Conservation (phyloP, 2,888 invertebrate species). For the Coelinius sp. region DNA sequence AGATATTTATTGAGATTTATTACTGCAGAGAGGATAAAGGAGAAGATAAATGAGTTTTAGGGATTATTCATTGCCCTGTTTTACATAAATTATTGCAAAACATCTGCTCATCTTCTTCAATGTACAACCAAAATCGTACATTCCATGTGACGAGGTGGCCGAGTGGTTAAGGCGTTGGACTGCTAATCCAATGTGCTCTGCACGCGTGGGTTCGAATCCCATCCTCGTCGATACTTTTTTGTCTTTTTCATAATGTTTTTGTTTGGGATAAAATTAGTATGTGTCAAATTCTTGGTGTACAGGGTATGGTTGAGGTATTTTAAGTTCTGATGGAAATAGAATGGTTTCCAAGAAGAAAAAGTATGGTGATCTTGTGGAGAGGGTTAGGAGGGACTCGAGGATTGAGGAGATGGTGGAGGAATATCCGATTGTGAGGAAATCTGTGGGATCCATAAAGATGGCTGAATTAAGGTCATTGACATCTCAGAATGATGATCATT, state of each 20-base stretch:
- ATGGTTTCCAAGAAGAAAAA: conserved; percentile 40
- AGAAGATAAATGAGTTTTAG: not conserved
- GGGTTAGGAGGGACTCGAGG: not conserved
- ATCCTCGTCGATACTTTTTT: conserved; percentile 66
- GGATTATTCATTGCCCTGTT: not conserved
- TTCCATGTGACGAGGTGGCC: conserved; percentile 67
- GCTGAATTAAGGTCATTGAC: not conserved
- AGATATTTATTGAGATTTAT: not conserved
- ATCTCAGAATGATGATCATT: not conserved
- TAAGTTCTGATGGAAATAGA: not conserved
- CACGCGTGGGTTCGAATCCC: conserved; percentile 72
- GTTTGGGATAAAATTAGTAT: not conserved
- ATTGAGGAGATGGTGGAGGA: not conserved
- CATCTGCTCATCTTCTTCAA: not conserved
- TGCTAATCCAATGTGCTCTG: conserved; percentile 72
- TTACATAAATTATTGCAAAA: not conserved
- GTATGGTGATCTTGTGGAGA: conserved; percentile 35
- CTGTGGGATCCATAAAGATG: conserved; percentile 19
- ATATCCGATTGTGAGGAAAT: conserved; percentile 22
- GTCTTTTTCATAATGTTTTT: conserved; percentile 37
- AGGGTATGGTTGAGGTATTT: not conserved
- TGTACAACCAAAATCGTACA: conserved; percentile 36
- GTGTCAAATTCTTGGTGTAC: not conserved
- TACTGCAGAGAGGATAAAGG: conserved; percentile 11
- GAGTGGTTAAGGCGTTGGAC: conserved; percentile 72